Base-by-base conservation (phyloP, 2,888 invertebrate species). In the Auanema sp. region DNA sequence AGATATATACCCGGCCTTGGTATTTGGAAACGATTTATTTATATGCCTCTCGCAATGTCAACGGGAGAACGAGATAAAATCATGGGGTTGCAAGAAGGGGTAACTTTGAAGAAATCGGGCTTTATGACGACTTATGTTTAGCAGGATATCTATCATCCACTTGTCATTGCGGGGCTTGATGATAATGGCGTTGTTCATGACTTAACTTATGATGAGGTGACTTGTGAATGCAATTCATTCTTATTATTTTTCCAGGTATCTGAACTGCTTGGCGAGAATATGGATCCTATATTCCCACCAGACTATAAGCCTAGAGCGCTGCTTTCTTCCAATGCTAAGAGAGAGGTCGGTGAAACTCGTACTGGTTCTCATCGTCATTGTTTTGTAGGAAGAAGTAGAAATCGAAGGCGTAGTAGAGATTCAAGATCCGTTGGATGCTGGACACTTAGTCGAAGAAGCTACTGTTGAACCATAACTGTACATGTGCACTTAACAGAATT, bases 1-100 rank as follows among this genome's bases (percentile, higher is more conserved):
- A 54, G 61, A 18, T 62, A 57, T 56, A 62, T 62, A 18, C 62
- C 62, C 16, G 24, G 49, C 1, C 41, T 62, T 11, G 62, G 62
- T 10, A 44, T 62, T 21, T 62, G 62, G 62, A 62, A 62, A 33
- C 33, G 25, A 14, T 62, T 62, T 49, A 24, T 21, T 12, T 62
- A 50, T 24, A 21, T 62, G 41, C 62, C 62, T 5, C 21, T 62
- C 50, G 61, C 55, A 18, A 21, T 50, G 2, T 40, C 51, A 10
- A 10, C 50, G 2, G 42, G 8, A 3, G 62, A 62, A 11, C 24
- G 56, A 18, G 62, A 57, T 14, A 44, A 49, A 21, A 23, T 21
- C 3, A 47, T 47, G 47, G 16, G 47, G 47, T 21, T 47, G 16
- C 16, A 21, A 16, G 47, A 47, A 18, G 21, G 16, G 47, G 47